phyloP scores from a whole-genome alignment of 2,888 invertebrate species.

The Hecatera dysodea region DNA sequence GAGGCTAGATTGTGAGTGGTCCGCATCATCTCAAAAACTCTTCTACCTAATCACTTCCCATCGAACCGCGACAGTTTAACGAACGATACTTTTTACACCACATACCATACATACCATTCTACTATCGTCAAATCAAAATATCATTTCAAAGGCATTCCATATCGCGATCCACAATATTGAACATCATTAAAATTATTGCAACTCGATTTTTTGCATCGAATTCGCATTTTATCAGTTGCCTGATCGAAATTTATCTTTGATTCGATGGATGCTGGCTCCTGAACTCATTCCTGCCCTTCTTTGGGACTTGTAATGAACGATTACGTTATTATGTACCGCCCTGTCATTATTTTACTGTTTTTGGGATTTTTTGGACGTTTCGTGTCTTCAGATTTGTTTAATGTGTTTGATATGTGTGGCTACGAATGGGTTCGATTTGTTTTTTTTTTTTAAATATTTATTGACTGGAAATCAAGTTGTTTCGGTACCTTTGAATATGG shows the following conservation, averaged over 20 bases:
- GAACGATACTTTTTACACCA: constrained; percentile 29
- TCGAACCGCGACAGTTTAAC: constrained; percentile 4
- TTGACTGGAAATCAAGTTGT: constrained; percentile 2
- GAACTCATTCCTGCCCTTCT: constrained; percentile 57
- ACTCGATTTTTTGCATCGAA: constrained; percentile 51
- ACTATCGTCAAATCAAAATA: constrained; percentile 52
- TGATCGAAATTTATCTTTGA: constrained; percentile 36
- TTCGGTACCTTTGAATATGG: not conserved
- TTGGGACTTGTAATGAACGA: constrained; percentile 65
- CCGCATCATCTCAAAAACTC: not conserved
- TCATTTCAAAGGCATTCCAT: constrained; percentile 59
- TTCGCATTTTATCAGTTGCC: constrained; percentile 42
- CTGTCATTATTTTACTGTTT: constrained; percentile 70
- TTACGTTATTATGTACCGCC: constrained; percentile 68
- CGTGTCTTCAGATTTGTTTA: constrained; percentile 49
- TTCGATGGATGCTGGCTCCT: constrained; percentile 53
- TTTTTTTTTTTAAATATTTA: constrained; percentile 34
- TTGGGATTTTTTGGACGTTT: constrained; percentile 41
- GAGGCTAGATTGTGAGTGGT: not conserved
- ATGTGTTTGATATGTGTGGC: constrained; percentile 32
- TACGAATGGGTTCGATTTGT: constrained; percentile 20
- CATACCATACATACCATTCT: constrained; percentile 43
- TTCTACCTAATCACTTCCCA: not conserved
- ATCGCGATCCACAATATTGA: constrained; percentile 49
- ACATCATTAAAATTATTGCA: constrained; percentile 57